Evolutionary conservation across 2,797 vertebrate species (phyloP), one percentile per base, ranked within the genome.

Genomic region (Orestias chungarensis): DNA sequence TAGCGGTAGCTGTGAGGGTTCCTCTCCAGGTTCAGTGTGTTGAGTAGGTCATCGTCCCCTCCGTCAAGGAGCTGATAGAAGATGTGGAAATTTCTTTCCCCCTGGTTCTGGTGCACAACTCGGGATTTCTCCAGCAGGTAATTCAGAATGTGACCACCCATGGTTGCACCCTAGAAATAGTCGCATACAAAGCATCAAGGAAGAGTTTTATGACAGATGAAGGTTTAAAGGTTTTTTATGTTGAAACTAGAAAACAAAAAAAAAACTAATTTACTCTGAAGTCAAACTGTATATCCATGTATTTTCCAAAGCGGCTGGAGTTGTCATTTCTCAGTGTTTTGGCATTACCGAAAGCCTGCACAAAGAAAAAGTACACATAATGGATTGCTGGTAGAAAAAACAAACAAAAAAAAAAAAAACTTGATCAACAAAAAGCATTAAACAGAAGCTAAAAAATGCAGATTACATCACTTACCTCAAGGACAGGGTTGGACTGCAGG

Each of bases 241-340:
- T n/a, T n/a, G n/a, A n/a, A n/a, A 35, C 52, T 52, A 61, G n/a
- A 20, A 31, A 35, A 46, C 3, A 20, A 44, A 67, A 67, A 33
- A 10, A 25, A 67, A 33, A 10, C n/a, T 23, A 42, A n/a, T 76
- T 86, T 88, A 99, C 98, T 96, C 95, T 97, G 76, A 98, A 99
- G 90, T 99, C 97, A 94, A 99, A 99, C 91, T 99, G 98, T 84
- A 99, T 93, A 0, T 98, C 97, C 97, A 99, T 99, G 86, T 99
- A 99, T 83, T 99, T 99, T 75, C 98, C 98, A 90, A 99, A 99
- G 1, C 98, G 95, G 87, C 98, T 99, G 78, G 98, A 99, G 91
- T 99, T 99, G 93, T 99, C 97, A 1, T 99, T 99, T 29, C 96
- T 95, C 43, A 99, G 91, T 42, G 98, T 99, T 94, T 99, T 99